Conservation (phyloP, 2,797 vertebrate genomes). For the Sandelia bainsii region DNA sequence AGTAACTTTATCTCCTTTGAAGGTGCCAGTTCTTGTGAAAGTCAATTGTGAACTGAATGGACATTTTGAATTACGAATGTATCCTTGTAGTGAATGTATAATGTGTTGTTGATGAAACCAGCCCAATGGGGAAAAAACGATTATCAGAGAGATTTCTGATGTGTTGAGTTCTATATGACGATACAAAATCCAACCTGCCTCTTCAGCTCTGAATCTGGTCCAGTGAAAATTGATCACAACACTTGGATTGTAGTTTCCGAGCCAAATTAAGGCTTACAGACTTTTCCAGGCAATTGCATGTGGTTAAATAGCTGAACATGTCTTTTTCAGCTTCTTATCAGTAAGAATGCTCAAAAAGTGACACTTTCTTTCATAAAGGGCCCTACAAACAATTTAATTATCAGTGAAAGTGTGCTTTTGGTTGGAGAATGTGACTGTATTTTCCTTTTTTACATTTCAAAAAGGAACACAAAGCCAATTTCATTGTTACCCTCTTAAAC, state of each 20-base stretch:
- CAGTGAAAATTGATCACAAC: background rate
- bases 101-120: constrained; percentile 68
- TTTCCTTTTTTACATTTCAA: constrained; percentile 39
- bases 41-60: constrained; percentile 70
- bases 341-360: constrained; percentile 18
- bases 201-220: background rate
- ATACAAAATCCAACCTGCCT: background rate
- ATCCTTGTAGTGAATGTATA: constrained; percentile 77
- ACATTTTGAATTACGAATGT: constrained; percentile 77
- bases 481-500: constrained; percentile 25
- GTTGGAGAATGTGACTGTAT: constrained; percentile 52
- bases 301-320: constrained; percentile 28
- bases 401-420: constrained; percentile 49
- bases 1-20: constrained; percentile 44
- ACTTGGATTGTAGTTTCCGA: no score
- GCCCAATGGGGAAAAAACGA: constrained; percentile 11
- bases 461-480: constrained; percentile 30
- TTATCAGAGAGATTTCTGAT: background rate
- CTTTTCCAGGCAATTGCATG: constrained; percentile 58
- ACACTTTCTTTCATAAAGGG: constrained; percentile 10
- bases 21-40: constrained; percentile 75
- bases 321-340: constrained; percentile 20
- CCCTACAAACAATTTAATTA: constrained; percentile 23
- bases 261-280: background rate
- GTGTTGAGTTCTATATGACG: no score